Conservation (phyloP, 2,797 vertebrate genomes). For the Helicolenus hilgendorfi region DNA sequence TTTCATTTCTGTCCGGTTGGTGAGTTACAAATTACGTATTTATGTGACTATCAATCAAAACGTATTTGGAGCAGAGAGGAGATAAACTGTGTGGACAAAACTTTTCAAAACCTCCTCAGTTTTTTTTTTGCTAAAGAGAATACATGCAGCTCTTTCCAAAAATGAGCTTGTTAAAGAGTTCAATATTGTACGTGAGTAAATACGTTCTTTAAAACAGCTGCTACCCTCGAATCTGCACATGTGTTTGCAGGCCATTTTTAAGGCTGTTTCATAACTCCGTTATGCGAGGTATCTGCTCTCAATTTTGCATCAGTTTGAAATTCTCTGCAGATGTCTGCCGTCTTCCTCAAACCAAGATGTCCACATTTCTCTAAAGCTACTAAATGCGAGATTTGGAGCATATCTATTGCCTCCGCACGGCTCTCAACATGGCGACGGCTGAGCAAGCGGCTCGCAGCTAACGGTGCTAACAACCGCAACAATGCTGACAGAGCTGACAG, state of each 20-base stretch:
- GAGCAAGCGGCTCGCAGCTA: not conserved
- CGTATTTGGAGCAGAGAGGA: not conserved
- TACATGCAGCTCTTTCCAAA: not conserved
- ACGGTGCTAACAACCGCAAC: not conserved
- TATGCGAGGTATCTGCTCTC: not conserved
- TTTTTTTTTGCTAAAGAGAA: not conserved
- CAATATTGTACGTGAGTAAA: not conserved
- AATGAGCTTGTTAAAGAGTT: not conserved
- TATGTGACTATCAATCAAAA: not conserved
- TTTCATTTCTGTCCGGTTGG: not conserved
- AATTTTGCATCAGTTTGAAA: not conserved
- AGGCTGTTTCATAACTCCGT: not conserved
- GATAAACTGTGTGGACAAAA: not conserved
- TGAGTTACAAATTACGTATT: not conserved
- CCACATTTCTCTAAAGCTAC: slow-evolving; percentile 9
- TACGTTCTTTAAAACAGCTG: not conserved
- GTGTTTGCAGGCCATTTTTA: not conserved
- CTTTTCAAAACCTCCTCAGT: not conserved
- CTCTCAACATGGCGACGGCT: not conserved
- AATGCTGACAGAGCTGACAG: too few species aligned
- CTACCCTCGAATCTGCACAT: not conserved
- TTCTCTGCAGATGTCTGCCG: slow-evolving; percentile 5
- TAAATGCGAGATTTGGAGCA: not conserved
- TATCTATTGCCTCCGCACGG: not conserved
- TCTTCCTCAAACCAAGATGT: not conserved